A percentile compares a stretch with the other conserved stretches of the same genome.
Evolutionary conservation across 2,113 vertebrate species (phyloP).

Genomic region (Naja naja): DNA sequence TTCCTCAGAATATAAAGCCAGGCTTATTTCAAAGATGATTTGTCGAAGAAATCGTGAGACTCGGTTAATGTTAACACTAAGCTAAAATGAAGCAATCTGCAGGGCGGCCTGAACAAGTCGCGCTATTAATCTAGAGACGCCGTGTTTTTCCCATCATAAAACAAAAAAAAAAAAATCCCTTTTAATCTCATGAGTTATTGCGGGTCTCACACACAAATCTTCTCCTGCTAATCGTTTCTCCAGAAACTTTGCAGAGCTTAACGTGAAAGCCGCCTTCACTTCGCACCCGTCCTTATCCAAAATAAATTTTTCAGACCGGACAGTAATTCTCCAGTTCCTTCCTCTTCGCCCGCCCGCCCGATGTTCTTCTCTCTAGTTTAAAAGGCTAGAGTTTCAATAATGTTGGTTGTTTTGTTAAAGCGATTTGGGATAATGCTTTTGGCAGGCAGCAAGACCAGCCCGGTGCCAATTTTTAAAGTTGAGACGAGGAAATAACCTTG

Average conservation of each 20-base stretch:
- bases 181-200: slow-evolving; percentile 33
- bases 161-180: no score
- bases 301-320: slow-evolving; percentile 49
- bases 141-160: background rate
- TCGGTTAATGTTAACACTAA: background rate
- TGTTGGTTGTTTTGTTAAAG: background rate
- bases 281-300: slow-evolving; percentile 28
- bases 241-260: slow-evolving; percentile 54
- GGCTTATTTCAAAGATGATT: background rate
- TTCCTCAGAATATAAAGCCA: background rate
- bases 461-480: background rate
- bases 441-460: background rate
- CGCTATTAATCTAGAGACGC: background rate
- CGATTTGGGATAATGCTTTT: background rate
- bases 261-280: slow-evolving; percentile 25
- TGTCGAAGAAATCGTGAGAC: background rate
- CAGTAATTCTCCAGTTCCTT: slow-evolving; percentile 53
- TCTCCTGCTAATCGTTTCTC: slow-evolving; percentile 29
- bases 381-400: slow-evolving; percentile 9
- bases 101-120: background rate
- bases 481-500: background rate
- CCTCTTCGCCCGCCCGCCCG: slow-evolving; percentile 31
- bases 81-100: background rate
- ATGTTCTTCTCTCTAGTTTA: background rate
- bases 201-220: slow-evolving; percentile 22